Percentiles rank a stretch among this genome's conserved stretches.
Evolutionary conservation across 2,797 vertebrate species (phyloP).

Genomic region (Falco columbarius): DNA sequence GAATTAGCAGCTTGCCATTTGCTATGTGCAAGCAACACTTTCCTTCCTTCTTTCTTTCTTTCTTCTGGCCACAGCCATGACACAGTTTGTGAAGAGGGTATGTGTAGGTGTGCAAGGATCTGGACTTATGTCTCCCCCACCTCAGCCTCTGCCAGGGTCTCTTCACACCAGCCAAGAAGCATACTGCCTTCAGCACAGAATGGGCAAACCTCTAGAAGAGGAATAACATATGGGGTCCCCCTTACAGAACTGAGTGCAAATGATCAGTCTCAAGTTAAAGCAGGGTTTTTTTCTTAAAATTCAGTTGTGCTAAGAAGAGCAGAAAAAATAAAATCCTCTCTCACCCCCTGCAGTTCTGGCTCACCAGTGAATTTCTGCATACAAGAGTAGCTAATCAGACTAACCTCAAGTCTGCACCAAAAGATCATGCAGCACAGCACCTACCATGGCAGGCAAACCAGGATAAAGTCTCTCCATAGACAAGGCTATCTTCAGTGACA

Average conservation of each 20-base stretch:
- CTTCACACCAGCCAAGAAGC: not conserved
- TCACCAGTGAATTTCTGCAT: not conserved
- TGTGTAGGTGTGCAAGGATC: not conserved
- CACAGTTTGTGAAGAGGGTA: not conserved
- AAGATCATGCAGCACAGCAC: not conserved
- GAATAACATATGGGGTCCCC: not conserved
- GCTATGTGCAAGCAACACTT: conserved; percentile 17
- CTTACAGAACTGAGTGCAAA: not conserved
- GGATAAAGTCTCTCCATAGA: not conserved
- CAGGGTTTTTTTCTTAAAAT: not conserved
- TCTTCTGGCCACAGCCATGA: not conserved
- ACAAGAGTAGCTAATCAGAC: not conserved
- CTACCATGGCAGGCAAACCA: not conserved
- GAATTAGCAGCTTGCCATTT: conserved; percentile 50
- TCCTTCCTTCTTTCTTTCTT: conserved; percentile 1
- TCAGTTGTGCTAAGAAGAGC: not conserved
- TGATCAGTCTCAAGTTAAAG: not conserved
- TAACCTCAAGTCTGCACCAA: not conserved
- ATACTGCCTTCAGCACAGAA: not conserved
- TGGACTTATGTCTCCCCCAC: not conserved
- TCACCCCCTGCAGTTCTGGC: not conserved
- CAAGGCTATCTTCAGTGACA: not conserved
- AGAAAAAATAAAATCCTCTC: not conserved
- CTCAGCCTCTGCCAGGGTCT: not conserved
- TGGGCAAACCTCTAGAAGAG: not conserved